Evolutionary conservation across 2,113 vertebrate genomes (phyloP), one percentile per base, ranked within the genome.

Genomic region (Fregata magnificens): DNA sequence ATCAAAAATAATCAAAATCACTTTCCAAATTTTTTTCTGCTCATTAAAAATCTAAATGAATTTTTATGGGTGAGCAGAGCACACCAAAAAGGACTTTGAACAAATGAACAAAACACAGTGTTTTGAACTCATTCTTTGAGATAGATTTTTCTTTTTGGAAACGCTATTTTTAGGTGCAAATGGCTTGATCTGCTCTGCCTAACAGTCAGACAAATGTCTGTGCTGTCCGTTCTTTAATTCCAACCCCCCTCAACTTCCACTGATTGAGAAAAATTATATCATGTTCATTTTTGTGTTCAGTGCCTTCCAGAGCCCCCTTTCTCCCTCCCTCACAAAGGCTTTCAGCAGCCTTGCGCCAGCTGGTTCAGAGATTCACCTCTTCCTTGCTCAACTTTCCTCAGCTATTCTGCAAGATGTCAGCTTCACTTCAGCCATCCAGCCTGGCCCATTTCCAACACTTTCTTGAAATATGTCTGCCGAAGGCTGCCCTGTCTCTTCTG

Each of bases 1-100:
- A 88, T 56, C 19, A 93, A 95, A 93, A 90, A 58, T 56, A 72
- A 82, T 70, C 70, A 90, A 90, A 92, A 88, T 59, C 8, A 36
- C 36, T 59, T 86, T 6, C 29, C 32, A 50, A 29, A 6, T 67
- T 62, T 81, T 93, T 94, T 77, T 38, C n/a, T n/a, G 34, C 59
- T 88, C 63, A 59, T 88, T 88, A 85, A 88, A 76, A 92, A 44
- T 11, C 63, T 67, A 74, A 93, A 81, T 40, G 32, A 14, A 31
- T 78, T 78, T 90, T 82, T 81, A 86, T 44, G 44, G 38, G 55
- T 0, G 2, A 88, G 31, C 52, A 83, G 53, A 85, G 50, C 53
- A 82, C 1, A 0, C n/a, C 20, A 82, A 71, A 74, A 74, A 70
- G 8, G 26, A 86, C 86, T 90, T 81, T 83, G 32, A 83, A 77